These are phyloP conservation scores for Drosophila ercepeae DNA, from an alignment of 1,140 invertebrate species.

Conservation along the genomic window DNA sequence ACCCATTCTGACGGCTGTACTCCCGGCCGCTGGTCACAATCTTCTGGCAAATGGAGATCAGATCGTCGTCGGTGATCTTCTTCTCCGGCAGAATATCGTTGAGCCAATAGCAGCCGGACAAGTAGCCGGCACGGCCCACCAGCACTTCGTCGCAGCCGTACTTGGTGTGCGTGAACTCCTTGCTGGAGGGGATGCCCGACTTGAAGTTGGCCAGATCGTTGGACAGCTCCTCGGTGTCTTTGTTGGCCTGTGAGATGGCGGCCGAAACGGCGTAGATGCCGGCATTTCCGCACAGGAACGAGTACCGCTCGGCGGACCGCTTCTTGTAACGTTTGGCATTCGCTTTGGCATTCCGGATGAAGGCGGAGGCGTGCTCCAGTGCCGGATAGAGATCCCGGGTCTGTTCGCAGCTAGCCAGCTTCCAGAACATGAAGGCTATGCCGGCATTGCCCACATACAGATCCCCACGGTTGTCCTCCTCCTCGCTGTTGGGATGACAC, in stretches of 20 bases:
- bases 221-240: constrained; percentile 83
- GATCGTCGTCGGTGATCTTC: constrained; percentile 85
- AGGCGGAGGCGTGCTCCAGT: constrained; percentile 82
- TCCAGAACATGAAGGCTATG: constrained; percentile 86
- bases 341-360: constrained; percentile 84
- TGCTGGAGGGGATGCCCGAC: constrained; percentile 82
- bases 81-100: constrained; percentile 86
- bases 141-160: constrained; percentile 93
- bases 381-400: constrained; percentile 71
- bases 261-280: constrained; percentile 87
- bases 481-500: constrained; percentile 65
- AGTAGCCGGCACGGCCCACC: constrained; percentile 91
- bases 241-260: constrained; percentile 78
- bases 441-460: constrained; percentile 85
- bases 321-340: constrained; percentile 79
- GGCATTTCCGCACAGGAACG: constrained; percentile 87
- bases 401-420: constrained; percentile 84
- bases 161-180: constrained; percentile 85
- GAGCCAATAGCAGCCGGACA: constrained; percentile 90
- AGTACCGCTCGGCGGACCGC: constrained; percentile 78
- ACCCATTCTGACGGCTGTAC: constrained; percentile 86
- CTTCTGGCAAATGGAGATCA: constrained; percentile 87
- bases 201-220: constrained; percentile 84
- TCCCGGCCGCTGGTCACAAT: constrained; percentile 89
- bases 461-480: constrained; percentile 84